Evolutionary conservation across 1,140 invertebrate genomes (phyloP).

Genomic region (Conus ventricosus): DNA sequence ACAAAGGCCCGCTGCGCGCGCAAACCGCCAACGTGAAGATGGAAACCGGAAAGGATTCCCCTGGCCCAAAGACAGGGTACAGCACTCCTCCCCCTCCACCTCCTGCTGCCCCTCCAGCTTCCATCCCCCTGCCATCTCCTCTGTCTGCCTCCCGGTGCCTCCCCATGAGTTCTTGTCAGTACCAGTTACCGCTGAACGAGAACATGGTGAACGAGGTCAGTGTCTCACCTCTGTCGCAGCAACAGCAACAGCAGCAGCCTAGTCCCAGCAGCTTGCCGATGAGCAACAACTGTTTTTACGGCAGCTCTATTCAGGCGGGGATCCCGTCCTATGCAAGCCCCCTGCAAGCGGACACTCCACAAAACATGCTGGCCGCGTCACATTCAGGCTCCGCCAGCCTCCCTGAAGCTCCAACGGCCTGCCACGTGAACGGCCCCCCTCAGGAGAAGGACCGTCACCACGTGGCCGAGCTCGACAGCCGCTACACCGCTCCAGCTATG

Average conservation of each 20-base stretch:
- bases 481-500: neutral
- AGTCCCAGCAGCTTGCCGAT: too few species aligned
- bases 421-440: too few species aligned
- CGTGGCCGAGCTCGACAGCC: neutral
- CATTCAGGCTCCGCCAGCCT: too few species aligned
- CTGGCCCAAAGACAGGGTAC: neutral
- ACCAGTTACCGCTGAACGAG: neutral
- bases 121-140: neutral
- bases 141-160: neutral
- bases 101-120: neutral
- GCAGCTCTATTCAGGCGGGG: neutral
- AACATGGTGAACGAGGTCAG: neutral
- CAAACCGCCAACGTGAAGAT: neutral
- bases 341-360: too few species aligned
- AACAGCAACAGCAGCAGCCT: neutral
- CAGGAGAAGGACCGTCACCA: too few species aligned
- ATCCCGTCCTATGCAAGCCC: too few species aligned
- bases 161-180: neutral
- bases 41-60: neutral
- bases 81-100: neutral
- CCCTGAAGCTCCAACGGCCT: too few species aligned
- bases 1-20: neutral
- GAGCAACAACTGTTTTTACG: neutral
- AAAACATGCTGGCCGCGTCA: too few species aligned
- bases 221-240: neutral